Evolutionary conservation across 2,113 vertebrate genomes (phyloP).

Genomic region (Lophochroa leadbeateri): DNA sequence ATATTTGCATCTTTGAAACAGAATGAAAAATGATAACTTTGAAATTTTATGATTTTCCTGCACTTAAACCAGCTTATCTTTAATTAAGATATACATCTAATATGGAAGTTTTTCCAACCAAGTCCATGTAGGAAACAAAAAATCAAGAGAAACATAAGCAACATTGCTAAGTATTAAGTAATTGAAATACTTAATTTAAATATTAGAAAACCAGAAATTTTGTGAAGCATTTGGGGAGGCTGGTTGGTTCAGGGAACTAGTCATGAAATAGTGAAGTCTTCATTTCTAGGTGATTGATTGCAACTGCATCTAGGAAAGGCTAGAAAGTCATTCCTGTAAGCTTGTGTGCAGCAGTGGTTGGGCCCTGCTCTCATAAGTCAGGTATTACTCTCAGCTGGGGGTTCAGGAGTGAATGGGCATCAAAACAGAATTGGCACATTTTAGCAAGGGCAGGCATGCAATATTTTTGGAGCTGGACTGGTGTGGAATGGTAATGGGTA

Average conservation of each 20-base stretch:
- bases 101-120: slow-evolving; percentile 11
- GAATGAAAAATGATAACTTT: slow-evolving; percentile 38
- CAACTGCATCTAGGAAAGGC: not conserved
- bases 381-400: not conserved
- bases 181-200: slow-evolving; percentile 55
- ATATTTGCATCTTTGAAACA: slow-evolving; percentile 68
- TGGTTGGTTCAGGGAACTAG: not conserved
- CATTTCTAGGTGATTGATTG: not conserved
- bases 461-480: not conserved
- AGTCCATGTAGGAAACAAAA: not conserved
- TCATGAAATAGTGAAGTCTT: slow-evolving; percentile 17
- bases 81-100: slow-evolving; percentile 63
- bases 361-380: not conserved
- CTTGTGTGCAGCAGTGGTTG: not conserved
- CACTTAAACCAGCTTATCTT: slow-evolving; percentile 50
- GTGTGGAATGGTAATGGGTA: not conserved
- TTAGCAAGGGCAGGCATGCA: not conserved
- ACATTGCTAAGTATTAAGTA: slow-evolving; percentile 13
- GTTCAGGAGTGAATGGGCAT: not conserved
- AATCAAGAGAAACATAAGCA: slow-evolving; percentile 27
- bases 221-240: slow-evolving; percentile 3
- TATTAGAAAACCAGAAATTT: slow-evolving; percentile 30
- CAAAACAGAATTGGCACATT: not conserved
- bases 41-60: not conserved
- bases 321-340: not conserved